Evolutionary conservation across 2,113 vertebrate species (phyloP), one percentile per base, ranked within the genome.

Genomic region (Sinocyclocheilus anophthalmus): DNA sequence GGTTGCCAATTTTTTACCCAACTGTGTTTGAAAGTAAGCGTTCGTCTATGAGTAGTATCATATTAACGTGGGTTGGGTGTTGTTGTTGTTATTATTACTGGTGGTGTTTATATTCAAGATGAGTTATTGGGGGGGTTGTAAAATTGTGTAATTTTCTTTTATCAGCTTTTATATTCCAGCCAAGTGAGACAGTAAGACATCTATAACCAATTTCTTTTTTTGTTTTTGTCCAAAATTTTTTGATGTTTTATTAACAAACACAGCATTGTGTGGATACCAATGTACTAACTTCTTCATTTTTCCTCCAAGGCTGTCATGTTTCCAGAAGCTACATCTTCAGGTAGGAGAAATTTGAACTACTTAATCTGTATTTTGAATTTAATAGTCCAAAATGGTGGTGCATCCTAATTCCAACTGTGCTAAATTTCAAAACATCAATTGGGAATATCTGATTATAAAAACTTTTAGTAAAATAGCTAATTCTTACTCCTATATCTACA

Each of bases 111-210:
- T 53, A 65, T 84, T 50, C 45, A 81, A 26, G n/a, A 76, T 11
- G 42, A n/a, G 24, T 76, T 24, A 13, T 24, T 10, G 3, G 37
- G 8, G 11, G 13, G 42, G 14, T 26, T 24, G 3, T 72, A 13
- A 4, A 57, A n/a, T 72, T 87, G 48, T 83, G 76, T 12, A 1
- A 73, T 11, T 90, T 65, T 57, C 70, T 88, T 6, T 30, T 22
- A 42, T 2, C 92, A 99, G 97, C 95, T 24, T 96, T 97, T 6
- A 96, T 96, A 92, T 96, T 97, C 89, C 96, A 97, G 91, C 97
- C 97, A 89, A 96, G 96, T 89, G 97, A 99, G 93, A 96, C 96
- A 2, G 98, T 99, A 96, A 98, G 97, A 95, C 84, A 26, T 65
- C 8, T 5, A 9, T 89, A 76, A 82, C 22, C 5, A 37, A 12